Percentiles rank a stretch among this genome's conserved stretches.
These are phyloP conservation scores for Lasioglossum figueresi DNA, from an alignment of 2,888 invertebrate genomes.

Conservation along the genomic window DNA sequence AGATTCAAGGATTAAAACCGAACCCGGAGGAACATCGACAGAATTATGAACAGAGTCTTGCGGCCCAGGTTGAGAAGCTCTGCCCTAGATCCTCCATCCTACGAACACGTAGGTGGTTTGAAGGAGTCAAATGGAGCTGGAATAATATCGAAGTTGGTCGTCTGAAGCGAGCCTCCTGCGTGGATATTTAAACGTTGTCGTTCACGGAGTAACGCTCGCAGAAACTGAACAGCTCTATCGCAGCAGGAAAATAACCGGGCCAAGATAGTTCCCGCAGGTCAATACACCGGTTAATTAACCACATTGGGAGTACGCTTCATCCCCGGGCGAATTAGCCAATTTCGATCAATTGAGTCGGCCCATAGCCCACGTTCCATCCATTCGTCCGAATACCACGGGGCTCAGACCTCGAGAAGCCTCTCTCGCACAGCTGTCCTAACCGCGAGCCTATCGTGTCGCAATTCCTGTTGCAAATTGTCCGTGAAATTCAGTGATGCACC, in stretches of 20 bases:
- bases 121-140: not conserved
- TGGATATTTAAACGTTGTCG: not conserved
- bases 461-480: slow-evolving; percentile 43
- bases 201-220: not conserved
- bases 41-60: not conserved
- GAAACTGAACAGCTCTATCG: too few species aligned
- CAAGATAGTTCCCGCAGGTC: slow-evolving; percentile 26
- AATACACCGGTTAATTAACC: slow-evolving; percentile 58
- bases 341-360: slow-evolving; percentile 66
- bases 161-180: not conserved
- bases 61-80: not conserved
- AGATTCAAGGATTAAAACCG: not conserved
- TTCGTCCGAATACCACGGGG: slow-evolving; percentile 18
- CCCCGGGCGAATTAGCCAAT: slow-evolving; percentile 66
- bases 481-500: slow-evolving; percentile 46
- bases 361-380: slow-evolving; percentile 40
- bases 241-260: not conserved
- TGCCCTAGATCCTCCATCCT: not conserved
- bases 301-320: slow-evolving; percentile 51
- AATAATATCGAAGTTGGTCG: not conserved
- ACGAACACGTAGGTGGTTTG: not conserved
- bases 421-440: slow-evolving; percentile 44
- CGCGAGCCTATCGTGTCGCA: slow-evolving; percentile 12
- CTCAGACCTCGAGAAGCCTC: not conserved
- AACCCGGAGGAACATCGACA: not conserved